These are phyloP conservation scores for Cacatua alba DNA, from an alignment of 2,113 vertebrate species.

Conservation along the genomic window DNA sequence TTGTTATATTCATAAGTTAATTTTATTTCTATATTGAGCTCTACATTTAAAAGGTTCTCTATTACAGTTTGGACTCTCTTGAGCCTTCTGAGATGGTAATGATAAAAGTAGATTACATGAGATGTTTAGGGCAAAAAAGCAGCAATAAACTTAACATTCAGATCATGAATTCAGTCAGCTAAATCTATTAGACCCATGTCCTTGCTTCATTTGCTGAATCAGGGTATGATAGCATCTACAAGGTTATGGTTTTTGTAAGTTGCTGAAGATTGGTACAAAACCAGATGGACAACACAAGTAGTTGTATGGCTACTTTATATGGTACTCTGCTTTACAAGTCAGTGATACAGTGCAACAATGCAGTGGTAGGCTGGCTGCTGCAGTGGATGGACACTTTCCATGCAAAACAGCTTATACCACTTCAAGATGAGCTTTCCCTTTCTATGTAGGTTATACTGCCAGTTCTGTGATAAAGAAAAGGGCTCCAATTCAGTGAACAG, in stretches of 20 bases:
- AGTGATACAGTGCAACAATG: too few species aligned
- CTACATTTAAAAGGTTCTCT: not conserved
- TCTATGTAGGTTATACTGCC: not conserved
- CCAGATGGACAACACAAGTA: not conserved
- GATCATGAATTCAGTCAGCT: not conserved
- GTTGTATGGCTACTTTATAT: not conserved
- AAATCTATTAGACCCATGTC: fast-evolving
- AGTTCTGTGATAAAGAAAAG: not conserved
- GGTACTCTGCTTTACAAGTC: not conserved
- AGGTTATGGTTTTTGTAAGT: not conserved
- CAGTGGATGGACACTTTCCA: not conserved
- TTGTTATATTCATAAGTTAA: not conserved
- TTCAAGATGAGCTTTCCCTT: not conserved
- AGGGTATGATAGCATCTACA: not conserved
- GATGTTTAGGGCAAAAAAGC: not conserved
- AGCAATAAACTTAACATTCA: not conserved
- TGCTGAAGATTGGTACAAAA: not conserved
- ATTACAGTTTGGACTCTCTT: not conserved
- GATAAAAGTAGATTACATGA: not conserved
- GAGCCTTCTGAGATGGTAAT: not conserved
- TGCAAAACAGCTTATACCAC: not conserved
- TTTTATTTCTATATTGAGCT: not conserved
- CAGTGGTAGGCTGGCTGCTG: not conserved
- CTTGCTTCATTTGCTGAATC: not conserved
- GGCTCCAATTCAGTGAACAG: not conserved